Percentiles rank a stretch among this genome's conserved stretches.
These are phyloP conservation scores for Drosophila quinaria DNA, from an alignment of 2,888 invertebrate species.

Conservation along the genomic window DNA sequence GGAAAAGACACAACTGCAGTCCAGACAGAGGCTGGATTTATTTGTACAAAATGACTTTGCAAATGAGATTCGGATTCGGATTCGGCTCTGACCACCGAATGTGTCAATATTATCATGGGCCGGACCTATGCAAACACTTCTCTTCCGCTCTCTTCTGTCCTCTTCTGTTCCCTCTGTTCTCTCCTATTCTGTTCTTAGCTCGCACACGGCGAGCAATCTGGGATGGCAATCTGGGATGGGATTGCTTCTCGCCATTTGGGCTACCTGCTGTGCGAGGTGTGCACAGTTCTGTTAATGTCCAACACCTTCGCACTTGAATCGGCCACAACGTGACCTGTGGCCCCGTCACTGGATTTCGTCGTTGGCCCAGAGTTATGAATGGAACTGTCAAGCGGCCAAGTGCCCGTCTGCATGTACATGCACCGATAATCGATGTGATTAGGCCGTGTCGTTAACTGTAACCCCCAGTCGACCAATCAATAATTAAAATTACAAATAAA, in stretches of 20 bases:
- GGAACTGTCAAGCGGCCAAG: conserved; percentile 58
- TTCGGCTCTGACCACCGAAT: conserved; percentile 72
- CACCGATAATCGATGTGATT: conserved; percentile 79
- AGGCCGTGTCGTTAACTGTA: conserved; percentile 69
- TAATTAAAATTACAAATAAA: conserved; percentile 53
- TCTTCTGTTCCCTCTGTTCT: neutral
- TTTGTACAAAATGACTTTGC: conserved; percentile 84
- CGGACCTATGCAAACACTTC: conserved; percentile 67
- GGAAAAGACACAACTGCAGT: conserved; percentile 41
- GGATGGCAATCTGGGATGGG: conserved; percentile 3
- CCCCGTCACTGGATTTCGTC: conserved; percentile 60
- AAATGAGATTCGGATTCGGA: conserved; percentile 82
- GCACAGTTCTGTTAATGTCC: conserved; percentile 75
- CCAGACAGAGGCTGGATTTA: conserved; percentile 72
- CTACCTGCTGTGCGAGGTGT: conserved; percentile 75
- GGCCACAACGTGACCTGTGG: conserved; percentile 75
- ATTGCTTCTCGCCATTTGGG: conserved; percentile 14
- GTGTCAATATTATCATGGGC: conserved; percentile 82
- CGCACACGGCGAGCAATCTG: conserved; percentile 36
- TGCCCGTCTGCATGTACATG: conserved; percentile 39
- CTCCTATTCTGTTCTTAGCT: conserved; percentile 2
- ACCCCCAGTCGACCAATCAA: conserved; percentile 69
- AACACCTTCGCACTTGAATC: conserved; percentile 73
- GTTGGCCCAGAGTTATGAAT: conserved; percentile 45
- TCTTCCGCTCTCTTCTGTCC: neutral